These are phyloP conservation scores for Seriola aureovittata DNA, from an alignment of 2,113 vertebrate species.

Conservation along the genomic window DNA sequence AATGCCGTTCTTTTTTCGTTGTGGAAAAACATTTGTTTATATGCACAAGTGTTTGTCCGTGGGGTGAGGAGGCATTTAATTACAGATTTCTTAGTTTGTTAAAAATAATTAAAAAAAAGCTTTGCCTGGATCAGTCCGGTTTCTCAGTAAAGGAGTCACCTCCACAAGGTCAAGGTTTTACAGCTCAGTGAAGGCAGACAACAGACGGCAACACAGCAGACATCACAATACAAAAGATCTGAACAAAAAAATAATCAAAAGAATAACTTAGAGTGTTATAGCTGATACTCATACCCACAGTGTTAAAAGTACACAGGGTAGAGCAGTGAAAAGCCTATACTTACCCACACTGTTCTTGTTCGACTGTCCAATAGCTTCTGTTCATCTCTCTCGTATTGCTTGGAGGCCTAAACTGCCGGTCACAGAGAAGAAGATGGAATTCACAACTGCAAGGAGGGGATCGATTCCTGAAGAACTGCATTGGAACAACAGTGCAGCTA, in stretches of 20 bases:
- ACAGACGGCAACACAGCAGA: not conserved
- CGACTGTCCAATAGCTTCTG: not conserved
- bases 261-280: not conserved
- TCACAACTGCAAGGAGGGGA: not conserved
- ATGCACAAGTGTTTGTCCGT: not conserved
- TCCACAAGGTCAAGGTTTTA: not conserved
- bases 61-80: not conserved
- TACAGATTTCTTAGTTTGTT: not conserved
- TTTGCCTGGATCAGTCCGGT: not conserved
- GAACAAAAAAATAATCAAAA: not conserved
- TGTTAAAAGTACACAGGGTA: not conserved
- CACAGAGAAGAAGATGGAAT: not conserved
- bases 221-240: not conserved
- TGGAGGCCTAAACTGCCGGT: conserved; percentile 9
- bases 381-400: not conserved
- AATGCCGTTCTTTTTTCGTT: not conserved
- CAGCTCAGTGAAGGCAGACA: not conserved
- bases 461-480: not conserved
- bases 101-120: not conserved
- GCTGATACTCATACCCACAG: not conserved
- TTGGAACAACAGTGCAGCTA: not conserved
- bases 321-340: not conserved
- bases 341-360: not conserved
- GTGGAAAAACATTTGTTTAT: not conserved
- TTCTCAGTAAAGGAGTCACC: not conserved